These are phyloP conservation scores for Pangasianodon hypophthalmus DNA, from an alignment of 2,113 vertebrate species.

Conservation along the genomic window DNA sequence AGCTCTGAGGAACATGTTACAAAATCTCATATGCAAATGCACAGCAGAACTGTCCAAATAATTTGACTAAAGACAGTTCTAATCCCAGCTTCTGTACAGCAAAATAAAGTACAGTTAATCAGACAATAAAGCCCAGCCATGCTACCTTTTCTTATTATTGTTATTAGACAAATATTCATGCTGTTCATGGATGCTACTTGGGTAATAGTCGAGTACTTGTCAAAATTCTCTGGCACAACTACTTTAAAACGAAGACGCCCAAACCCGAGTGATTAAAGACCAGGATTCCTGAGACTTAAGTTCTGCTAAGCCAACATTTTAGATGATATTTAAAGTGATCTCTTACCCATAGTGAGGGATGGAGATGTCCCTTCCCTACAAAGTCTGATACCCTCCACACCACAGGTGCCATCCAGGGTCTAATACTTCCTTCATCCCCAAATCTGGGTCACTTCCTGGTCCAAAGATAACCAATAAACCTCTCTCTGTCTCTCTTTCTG, in stretches of 20 bases:
- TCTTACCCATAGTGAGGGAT: conserved; percentile 75
- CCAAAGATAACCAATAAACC: not conserved
- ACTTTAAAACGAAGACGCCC: not conserved
- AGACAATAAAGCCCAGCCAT: not conserved
- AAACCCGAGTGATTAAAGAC: not conserved
- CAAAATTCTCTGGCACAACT: not conserved
- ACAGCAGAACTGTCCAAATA: not conserved
- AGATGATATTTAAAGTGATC: not conserved
- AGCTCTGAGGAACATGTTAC: not conserved
- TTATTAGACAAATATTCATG: not conserved
- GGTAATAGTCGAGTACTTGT: not conserved
- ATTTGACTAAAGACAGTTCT: not conserved
- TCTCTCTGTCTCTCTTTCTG: conserved; percentile 2
- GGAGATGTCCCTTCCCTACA: conserved; percentile 58
- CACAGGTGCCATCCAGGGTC: conserved; percentile 62
- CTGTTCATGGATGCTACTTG: not conserved
- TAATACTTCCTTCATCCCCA: conserved; percentile 50
- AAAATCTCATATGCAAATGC: not conserved
- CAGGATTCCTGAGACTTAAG: not conserved
- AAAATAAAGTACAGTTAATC: not conserved
- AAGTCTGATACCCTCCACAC: conserved; percentile 56
- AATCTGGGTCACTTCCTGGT: conserved; percentile 5
- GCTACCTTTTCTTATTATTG: not conserved
- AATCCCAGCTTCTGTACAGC: not conserved
- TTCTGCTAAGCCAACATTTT: not conserved